Base-by-base conservation (phyloP, 23 tunicate species). In the Clavelina lepadiformis region DNA sequence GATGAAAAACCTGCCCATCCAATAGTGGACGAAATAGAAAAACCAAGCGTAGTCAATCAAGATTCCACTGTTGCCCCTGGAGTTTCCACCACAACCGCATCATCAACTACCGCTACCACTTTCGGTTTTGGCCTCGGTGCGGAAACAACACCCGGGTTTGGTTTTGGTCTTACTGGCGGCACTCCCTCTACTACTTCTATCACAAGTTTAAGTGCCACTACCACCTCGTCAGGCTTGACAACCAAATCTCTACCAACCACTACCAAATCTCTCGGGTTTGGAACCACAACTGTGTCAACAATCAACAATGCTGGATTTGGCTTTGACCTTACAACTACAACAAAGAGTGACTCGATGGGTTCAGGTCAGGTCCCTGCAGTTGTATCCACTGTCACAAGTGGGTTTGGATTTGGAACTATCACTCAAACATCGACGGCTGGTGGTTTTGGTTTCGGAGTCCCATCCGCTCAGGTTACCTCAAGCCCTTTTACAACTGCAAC, bases 341-440 rank as follows among this genome's bases (percentile, higher is more conserved):
- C 61, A 2, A 15, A 33, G 23, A 28, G 28, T 24, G 61, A 7
- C 3, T 56, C 61, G 13, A 26, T 27, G 29, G 29, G 28, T 24
- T 27, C 54, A 3, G 19, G 41, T 6, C 38, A 26, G 38, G 38
- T 7, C 30, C 65, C 13, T 15, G 25, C 68, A 26, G 1, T 33
- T 30, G 38, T 13, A 15, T 13, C 65, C 28, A 59, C 68, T 15
- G 31, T 25, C 5, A 31, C 65, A 34, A 24, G 51, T 23, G 26
- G 45, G 3, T 51, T 25, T 4, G 38, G 38, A 2, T 55, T 55
- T 11, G 65, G 24, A 3, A 37, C 76, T 33, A 24, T 34, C n/a
- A 34, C 65, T 25, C 18, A 64, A 3, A 41, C 71, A 15, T 27
- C 65, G 15, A 37, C 57, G 19, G 25, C 55, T 49, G 5, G 55